Evolutionary conservation across 2,113 vertebrate species (phyloP), one percentile per base, ranked within the genome.

Genomic region (Spea multiplicata): DNA sequence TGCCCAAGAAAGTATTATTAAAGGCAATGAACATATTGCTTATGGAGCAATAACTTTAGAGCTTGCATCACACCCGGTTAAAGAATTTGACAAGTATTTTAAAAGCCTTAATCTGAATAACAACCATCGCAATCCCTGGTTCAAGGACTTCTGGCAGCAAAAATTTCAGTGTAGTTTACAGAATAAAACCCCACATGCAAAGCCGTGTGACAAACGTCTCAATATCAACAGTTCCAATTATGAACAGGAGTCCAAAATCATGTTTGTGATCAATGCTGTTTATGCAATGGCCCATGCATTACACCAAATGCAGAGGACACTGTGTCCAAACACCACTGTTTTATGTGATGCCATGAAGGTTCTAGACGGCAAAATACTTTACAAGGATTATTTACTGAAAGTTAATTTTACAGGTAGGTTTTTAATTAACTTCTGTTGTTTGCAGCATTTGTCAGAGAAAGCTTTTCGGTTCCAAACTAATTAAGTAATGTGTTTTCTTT

Each of bases 181-280:
- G 61, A 91, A 84, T 80, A 80, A 89, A 78, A 85, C 86, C 1
- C 84, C 84, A 0, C 88, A 91, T 16, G 85, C 82, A 66, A 94
- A 89, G 2, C 59, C 83, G 0, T 99, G 97, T 66, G 95, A 96
- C 55, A 93, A 91, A 78, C 92, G 93, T 82, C 86, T 97, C 85
- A 88, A 88, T 13, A 92, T 98, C 70, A 93, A 97, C 88, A 93
- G 93, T 67, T 93, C 87, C 66, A 95, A 93, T 84, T 99, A 98
- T 0, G 97, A 99, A 76, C 97, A 98, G 7, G 97, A 99, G 85
- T 98, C 97, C 75, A 99, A 99, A 88, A 98, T 99, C 86, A 99
- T 98, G 97, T 99, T 99, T 83, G 97, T 99, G 69, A 94, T 99
- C 72, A 99, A 99, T 0, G 97, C 97, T 0, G 97, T 99, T 44